Evolutionary conservation across 1,140 invertebrate species (phyloP).

Genomic region (Brachionus sp.): DNA sequence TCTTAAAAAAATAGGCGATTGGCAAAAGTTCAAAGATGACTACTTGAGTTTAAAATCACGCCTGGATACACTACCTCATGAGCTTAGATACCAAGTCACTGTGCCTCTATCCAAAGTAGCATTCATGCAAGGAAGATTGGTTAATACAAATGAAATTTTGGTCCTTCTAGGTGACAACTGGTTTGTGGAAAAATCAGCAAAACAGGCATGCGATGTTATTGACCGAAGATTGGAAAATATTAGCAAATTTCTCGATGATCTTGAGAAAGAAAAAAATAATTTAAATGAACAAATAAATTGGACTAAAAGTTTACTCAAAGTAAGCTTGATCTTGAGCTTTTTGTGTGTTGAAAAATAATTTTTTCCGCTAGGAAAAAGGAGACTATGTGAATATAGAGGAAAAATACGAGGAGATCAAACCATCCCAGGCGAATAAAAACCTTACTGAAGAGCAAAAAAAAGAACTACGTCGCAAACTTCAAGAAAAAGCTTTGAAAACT

Average conservation of each 20-base stretch:
- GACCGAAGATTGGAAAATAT: constrained; percentile 65
- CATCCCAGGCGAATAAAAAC: background rate
- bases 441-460: constrained; percentile 25
- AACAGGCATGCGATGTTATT: constrained; percentile 66
- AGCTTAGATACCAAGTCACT: constrained; percentile 59
- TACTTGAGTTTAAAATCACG: constrained; percentile 54
- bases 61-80: constrained; percentile 56
- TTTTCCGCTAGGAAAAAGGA: constrained; percentile 4
- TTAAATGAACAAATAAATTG: background rate
- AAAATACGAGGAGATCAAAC: background rate
- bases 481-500: constrained; percentile 41
- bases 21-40: constrained; percentile 57
- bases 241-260: background rate
- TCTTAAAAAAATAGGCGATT: constrained; percentile 49
- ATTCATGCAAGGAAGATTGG: constrained; percentile 68
- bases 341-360: background rate
- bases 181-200: constrained; percentile 68
- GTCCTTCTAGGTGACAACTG: constrained; percentile 69
- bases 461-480: background rate
- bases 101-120: constrained; percentile 67
- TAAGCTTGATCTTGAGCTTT: background rate
- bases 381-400: constrained; percentile 42
- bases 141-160: constrained; percentile 71
- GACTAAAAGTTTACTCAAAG: constrained; percentile 6
- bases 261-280: constrained; percentile 23